Evolutionary conservation across 2,113 vertebrate genomes (phyloP).

Genomic region (Cololabis saira): DNA sequence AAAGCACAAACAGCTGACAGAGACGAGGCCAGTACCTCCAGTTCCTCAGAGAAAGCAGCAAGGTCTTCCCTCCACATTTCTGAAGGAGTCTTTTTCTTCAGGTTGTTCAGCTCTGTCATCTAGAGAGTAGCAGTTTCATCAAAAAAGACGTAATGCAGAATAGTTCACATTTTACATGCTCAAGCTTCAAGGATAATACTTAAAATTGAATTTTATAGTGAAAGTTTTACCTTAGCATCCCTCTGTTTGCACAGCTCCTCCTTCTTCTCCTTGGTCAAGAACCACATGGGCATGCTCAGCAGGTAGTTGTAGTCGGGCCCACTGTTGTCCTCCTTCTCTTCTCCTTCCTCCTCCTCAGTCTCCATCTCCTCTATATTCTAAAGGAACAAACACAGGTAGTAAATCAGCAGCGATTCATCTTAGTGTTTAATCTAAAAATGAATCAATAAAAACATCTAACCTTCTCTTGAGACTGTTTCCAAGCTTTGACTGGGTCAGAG

Average conservation of each 20-base stretch:
- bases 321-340: conserved; percentile 70
- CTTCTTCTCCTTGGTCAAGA: conserved; percentile 95
- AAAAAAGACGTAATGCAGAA: neutral
- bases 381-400: neutral
- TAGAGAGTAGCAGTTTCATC: conserved; percentile 27
- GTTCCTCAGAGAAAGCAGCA: conserved; percentile 88
- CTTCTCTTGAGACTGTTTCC: conserved; percentile 94
- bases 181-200: neutral
- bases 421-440: neutral
- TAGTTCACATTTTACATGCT: too few relatives aligned
- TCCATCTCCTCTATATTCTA: conserved; percentile 44
- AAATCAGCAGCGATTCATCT: neutral
- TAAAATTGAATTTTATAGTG: neutral
- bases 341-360: conserved; percentile 61
- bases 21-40: conserved; percentile 79
- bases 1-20: neutral
- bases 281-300: conserved; percentile 98
- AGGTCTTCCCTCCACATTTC: conserved; percentile 95
- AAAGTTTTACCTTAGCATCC: conserved; percentile 84
- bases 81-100: conserved; percentile 84
- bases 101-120: conserved; percentile 84
- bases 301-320: conserved; percentile 96
- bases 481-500: conserved; percentile 94
- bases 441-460: conserved; percentile 62
- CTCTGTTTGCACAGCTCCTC: conserved; percentile 94